Evolutionary conservation across 2,797 vertebrate species (phyloP).

Genomic region (Psittacula echo): DNA sequence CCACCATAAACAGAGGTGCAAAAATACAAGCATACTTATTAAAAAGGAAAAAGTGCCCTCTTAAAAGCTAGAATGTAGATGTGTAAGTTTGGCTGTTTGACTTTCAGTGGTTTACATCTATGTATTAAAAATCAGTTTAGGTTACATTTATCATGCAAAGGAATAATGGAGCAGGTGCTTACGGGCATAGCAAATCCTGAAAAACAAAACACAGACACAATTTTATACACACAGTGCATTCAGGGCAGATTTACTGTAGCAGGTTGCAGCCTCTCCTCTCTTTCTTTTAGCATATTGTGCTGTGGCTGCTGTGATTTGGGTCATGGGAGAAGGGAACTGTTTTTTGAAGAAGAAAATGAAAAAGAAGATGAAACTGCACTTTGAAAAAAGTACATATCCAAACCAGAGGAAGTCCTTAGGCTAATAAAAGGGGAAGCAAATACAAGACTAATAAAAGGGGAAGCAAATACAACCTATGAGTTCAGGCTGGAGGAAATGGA

Average conservation of each 20-base stretch:
- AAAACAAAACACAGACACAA: not conserved
- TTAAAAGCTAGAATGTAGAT: not conserved
- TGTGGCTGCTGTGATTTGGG: not conserved
- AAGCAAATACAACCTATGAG: not conserved
- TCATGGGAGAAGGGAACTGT: not conserved
- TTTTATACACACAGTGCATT: not conserved
- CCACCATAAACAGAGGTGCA: not conserved
- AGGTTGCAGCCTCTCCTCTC: not conserved
- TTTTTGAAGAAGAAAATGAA: not conserved
- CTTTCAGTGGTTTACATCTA: not conserved
- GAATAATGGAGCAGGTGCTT: not conserved
- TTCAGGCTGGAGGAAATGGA: not conserved
- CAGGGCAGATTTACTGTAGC: not conserved
- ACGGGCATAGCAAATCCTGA: not conserved
- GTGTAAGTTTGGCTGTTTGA: not conserved
- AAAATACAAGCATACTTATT: not conserved
- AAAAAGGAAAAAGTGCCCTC: not conserved
- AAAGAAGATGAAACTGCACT: not conserved
- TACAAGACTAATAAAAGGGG: not conserved
- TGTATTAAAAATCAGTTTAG: not conserved
- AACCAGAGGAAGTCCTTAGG: not conserved
- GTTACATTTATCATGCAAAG: not conserved
- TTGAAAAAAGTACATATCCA: not conserved
- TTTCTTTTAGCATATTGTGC: not conserved
- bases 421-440: not conserved